Base-by-base conservation (phyloP, 2,113 vertebrate genomes). In the Laticauda laticaudata region DNA sequence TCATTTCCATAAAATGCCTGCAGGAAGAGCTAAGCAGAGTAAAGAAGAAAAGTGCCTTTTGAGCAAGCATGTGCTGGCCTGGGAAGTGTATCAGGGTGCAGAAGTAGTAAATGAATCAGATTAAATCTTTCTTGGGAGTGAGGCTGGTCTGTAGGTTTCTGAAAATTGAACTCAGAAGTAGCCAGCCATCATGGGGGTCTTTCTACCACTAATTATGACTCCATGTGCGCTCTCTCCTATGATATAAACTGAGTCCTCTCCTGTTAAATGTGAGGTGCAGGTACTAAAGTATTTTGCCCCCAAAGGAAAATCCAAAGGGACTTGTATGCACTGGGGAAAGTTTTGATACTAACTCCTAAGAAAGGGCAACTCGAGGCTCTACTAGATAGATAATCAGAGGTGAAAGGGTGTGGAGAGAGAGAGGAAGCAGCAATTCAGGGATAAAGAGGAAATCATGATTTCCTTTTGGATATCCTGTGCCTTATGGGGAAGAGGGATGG, bases 401-500 rank as follows among this genome's bases (percentile, higher is more conserved):
- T 48, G 45, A 51, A 90, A 21, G 90, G 86, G 86, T 87, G 86
- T 54, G 26, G n/a, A 23, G 11, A 14, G 86, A 87, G n/a, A 81
- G 75, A 43, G 34, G 18, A 43, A 91, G 54, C 91, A 95, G 86
- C 6, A 0, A 14, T 93, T 87, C 95, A 93, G 92, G 90, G 29
- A 91, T 12, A 69, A 54, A 86, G 90, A 53, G 92, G 89, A 24
- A 92, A 85, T 15, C 18, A 20, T 20, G 3, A 87, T 87, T 34
- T 90, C 88, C 8, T 92, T 11, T 87, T 23, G 43, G 86, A 56
- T 14, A 51, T 92, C 93, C 93, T 0, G 1, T 95, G 93, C 96
- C 96, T 96, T 96, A 95, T 53, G 56, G 53, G 20, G 45, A 89
- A 61, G 6, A 55, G 26, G 34, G 12, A 43, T 24, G 24, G 8